Evolutionary conservation across 2,797 vertebrate species (phyloP).

Genomic region (Pipistrellus pipistrellus): DNA sequence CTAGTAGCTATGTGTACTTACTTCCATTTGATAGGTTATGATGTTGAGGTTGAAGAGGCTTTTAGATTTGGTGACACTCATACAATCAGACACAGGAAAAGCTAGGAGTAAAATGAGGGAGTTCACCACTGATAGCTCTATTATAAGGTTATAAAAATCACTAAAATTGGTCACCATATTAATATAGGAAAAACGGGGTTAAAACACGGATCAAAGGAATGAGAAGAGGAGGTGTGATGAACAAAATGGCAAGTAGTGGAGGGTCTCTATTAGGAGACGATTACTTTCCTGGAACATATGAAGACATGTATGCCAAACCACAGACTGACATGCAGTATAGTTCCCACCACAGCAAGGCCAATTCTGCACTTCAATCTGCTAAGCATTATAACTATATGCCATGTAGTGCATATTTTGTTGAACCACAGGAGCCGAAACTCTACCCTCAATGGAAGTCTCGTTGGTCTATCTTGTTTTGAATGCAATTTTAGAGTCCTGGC

Average conservation of each 20-base stretch:
- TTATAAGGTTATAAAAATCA: slow-evolving; percentile 3
- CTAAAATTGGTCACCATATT: background rate
- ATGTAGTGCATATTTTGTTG: background rate
- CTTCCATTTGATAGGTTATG: background rate
- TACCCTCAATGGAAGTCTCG: background rate
- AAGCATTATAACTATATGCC: background rate
- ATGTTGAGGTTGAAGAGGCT: background rate
- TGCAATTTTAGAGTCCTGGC: background rate
- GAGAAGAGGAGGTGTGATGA: background rate
- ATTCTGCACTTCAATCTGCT: slow-evolving; percentile 16
- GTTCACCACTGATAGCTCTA: background rate
- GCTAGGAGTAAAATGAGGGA: slow-evolving; percentile 38
- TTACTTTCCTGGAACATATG: background rate
- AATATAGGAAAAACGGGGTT: background rate
- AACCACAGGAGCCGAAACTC: slow-evolving; percentile 24
- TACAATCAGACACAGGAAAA: slow-evolving; percentile 41
- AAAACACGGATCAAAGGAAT: background rate
- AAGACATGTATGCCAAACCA: background rate
- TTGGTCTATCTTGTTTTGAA: background rate
- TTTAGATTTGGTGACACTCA: slow-evolving; percentile 53
- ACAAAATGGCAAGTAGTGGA: background rate
- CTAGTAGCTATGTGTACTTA: slow-evolving; percentile 41
- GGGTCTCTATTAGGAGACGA: background rate
- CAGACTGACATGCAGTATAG: background rate
- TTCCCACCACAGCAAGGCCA: background rate